Conservation (phyloP, 2,797 vertebrate species). For the Enteromius trimaculatus region DNA sequence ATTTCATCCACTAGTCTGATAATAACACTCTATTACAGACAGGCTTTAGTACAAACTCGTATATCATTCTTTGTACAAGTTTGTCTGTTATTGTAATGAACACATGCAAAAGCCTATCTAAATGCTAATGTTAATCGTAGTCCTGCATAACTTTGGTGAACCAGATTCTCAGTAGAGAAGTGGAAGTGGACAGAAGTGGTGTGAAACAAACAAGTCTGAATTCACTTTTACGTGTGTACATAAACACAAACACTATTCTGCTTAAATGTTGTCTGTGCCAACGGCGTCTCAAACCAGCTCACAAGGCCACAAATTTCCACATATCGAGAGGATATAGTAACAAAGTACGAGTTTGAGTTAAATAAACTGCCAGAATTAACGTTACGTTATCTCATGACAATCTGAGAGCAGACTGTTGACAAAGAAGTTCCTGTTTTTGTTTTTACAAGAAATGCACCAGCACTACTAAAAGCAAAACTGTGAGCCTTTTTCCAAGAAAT, state of each 20-base stretch:
- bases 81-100: not conserved
- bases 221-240: not conserved
- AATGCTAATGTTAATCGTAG: not conserved
- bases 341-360: not conserved
- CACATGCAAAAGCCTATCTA: not conserved
- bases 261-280: too few species aligned
- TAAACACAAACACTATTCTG: conserved; percentile 8
- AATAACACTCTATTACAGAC: not conserved
- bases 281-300: not conserved
- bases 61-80: not conserved
- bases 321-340: not conserved
- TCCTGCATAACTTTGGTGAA: not conserved
- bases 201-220: conserved; percentile 23
- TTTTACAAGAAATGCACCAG: conserved; percentile 4
- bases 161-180: conserved; percentile 11
- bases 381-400: not conserved
- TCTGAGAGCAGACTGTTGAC: conserved; percentile 21
- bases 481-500: not conserved
- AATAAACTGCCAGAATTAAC: not conserved
- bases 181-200: not conserved
- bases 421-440: conserved; percentile 41
- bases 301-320: not conserved
- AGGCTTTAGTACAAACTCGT: not conserved
- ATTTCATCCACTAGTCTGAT: not conserved
- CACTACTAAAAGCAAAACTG: not conserved